Base-by-base conservation (phyloP, 2,797 vertebrate species). In the Sebastes melanostomus region DNA sequence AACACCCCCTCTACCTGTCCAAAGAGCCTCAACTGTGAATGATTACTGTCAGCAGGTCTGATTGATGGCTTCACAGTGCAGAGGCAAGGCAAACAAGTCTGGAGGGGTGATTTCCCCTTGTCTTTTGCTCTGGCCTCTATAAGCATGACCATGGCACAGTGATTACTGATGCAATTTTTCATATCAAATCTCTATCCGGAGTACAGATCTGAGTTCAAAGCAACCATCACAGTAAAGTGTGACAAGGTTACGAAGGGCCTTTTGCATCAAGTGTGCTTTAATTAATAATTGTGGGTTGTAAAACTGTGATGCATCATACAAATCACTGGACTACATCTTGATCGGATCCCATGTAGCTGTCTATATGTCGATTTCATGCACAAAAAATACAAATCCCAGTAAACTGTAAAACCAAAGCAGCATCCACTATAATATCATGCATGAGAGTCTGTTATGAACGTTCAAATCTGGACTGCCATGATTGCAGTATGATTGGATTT, bases 41-140 rank as follows among this genome's bases (percentile, higher is more conserved):
- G 72, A 81, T 77, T 73, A 66, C 83, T 82, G 82, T 83, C 67
- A 85, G 63, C 56, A 42, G 38, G 18, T 20, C 42, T 86, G 82
- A 88, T 24, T 73, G 83, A 90, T 93, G 80, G 86, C 75, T 83
- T 76, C 70, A 79, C 78, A 67, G 62, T 32, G 24, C 25, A 56
- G 36, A 70, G 62, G 29, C 71, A 77, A 78, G 75, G 36, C 50
- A 27, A 76, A 79, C 80, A 90, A 85, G 84, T 87, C 67, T 70
- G 55, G 71, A 50, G 56, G 59, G 82, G 82, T 83, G 75, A 87
- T 78, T 81, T 71, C 72, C 50, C 85, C 70, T 71, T 79, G 77
- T 92, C 82, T 77, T 78, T 60, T 80, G 66, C 36, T 67, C 75
- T 77, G 30, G 72, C 86, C 83, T 87, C 77, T 81, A 66, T 71